phyloP scores from a whole-genome alignment of 2,888 invertebrate species.

The Hirudinaria manillensis region DNA sequence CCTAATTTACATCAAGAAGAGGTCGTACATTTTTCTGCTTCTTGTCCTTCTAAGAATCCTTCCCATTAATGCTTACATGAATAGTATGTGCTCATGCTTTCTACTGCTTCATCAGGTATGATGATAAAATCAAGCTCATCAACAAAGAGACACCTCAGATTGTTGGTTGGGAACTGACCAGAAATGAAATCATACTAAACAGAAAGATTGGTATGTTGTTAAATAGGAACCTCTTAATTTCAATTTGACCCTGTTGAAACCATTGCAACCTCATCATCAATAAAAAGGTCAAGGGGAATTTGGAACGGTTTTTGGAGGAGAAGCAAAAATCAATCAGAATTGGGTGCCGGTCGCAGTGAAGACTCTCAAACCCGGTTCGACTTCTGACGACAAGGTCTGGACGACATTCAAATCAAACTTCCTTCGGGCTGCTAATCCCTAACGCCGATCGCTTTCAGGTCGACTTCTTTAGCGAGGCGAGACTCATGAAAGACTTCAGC shows the following conservation, averaged over 20 bases:
- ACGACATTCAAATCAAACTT: background rate
- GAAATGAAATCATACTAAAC: conserved; percentile 68
- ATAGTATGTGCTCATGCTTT: background rate
- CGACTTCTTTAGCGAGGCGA: conserved; percentile 84
- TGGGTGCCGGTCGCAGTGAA: conserved; percentile 67
- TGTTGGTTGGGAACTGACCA: conserved; percentile 62
- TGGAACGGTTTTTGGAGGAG: conserved; percentile 85
- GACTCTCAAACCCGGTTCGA: conserved; percentile 75
- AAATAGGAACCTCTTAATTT: background rate
- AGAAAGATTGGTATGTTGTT: conserved; percentile 57
- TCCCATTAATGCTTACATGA: background rate
- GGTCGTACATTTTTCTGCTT: conserved; percentile 26
- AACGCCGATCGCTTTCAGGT: conserved; percentile 56
- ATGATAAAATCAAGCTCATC: conserved; percentile 63
- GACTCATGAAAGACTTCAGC: conserved; percentile 86
- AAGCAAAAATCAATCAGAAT: conserved; percentile 67
- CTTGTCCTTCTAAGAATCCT: background rate
- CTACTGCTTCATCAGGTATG: conserved; percentile 58
- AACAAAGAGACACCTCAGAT: conserved; percentile 68
- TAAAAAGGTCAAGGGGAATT: conserved; percentile 69
- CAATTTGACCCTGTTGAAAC: background rate
- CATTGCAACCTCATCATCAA: background rate
- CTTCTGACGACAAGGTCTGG: conserved; percentile 69
- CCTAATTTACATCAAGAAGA: conserved; percentile 62
- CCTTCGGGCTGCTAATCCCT: too few species aligned